phyloP scores from a whole-genome alignment of 2,888 invertebrate species.

The Lagria hirta region DNA sequence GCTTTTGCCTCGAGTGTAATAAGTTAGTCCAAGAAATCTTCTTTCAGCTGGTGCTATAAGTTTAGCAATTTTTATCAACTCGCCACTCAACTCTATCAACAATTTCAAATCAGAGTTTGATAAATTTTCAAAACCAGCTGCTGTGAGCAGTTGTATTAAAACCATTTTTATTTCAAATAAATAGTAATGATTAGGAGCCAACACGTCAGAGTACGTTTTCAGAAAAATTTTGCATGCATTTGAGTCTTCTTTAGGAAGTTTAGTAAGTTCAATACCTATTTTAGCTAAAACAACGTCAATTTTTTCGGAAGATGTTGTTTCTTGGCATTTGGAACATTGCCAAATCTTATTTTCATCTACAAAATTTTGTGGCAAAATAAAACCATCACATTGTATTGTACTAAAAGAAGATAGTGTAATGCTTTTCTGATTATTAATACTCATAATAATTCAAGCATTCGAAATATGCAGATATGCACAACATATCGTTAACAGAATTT shows the following conservation, averaged over 20 bases:
- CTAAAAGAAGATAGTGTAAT: too few relatives aligned
- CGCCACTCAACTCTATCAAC: constrained; percentile 1
- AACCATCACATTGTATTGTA: constrained; percentile 55
- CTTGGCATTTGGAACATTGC: constrained; percentile 1
- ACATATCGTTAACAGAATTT: too few relatives aligned
- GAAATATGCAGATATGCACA: too few relatives aligned
- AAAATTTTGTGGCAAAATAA: neutral
- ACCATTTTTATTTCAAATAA: constrained; percentile 2
- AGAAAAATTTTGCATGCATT: neutral
- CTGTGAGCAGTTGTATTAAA: neutral
- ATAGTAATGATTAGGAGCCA: neutral
- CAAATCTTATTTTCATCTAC: neutral
- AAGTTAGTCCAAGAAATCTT: constrained; percentile 2
- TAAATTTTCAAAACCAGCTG: neutral
- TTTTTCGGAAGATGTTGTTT: neutral
- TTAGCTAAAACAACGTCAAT: neutral
- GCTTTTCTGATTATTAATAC: too few relatives aligned
- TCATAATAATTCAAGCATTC: too few relatives aligned
- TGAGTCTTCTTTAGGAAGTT: neutral
- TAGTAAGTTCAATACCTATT: neutral
- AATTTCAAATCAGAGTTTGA: neutral
- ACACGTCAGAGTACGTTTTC: neutral
- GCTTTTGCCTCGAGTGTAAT: neutral
- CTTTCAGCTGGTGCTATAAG: constrained; percentile 10
- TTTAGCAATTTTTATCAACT: constrained; percentile 2